Conservation (phyloP, 2,888 invertebrate species). For the Scotopteryx bipunctaria region DNA sequence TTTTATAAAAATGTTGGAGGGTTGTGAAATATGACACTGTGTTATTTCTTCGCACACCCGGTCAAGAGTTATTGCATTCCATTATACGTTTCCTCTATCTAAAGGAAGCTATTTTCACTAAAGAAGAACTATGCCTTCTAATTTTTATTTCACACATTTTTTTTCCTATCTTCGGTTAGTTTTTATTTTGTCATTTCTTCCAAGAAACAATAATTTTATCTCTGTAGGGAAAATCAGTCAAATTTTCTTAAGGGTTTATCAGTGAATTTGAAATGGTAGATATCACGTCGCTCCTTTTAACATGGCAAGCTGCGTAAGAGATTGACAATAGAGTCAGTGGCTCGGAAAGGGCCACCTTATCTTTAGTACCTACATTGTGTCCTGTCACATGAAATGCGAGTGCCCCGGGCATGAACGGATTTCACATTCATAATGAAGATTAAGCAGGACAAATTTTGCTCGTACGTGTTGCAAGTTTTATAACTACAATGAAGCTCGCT, state of each 20-base stretch:
- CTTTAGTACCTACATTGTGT: slow-evolving; percentile 79
- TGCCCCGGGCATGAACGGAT: slow-evolving; percentile 68
- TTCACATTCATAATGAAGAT: slow-evolving; percentile 74
- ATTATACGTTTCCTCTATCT: slow-evolving; percentile 83
- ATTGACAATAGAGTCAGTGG: slow-evolving; percentile 78
- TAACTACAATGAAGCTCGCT: slow-evolving; percentile 45
- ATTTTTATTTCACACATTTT: slow-evolving; percentile 74
- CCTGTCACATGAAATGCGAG: slow-evolving; percentile 76
- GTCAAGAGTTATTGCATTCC: slow-evolving; percentile 84
- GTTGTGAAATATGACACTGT: slow-evolving; percentile 83
- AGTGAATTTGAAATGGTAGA: slow-evolving; percentile 51
- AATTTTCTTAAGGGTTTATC: slow-evolving; percentile 34
- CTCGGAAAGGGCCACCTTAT: slow-evolving; percentile 78
- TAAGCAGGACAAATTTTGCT: slow-evolving; percentile 52
- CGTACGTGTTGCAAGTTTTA: slow-evolving; percentile 41
- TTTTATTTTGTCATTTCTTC: no score
- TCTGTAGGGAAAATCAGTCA: slow-evolving; percentile 1
- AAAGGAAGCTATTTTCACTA: slow-evolving; percentile 82
- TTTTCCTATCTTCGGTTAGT: slow-evolving; percentile 51
- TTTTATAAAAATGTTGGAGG: slow-evolving; percentile 84
- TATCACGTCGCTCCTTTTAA: slow-evolving; percentile 62
- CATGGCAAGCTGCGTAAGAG: slow-evolving; percentile 71
- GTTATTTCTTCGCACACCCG: slow-evolving; percentile 84
- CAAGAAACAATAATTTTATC: not conserved
- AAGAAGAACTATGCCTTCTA: slow-evolving; percentile 78